A percentile compares a stretch with the other conserved stretches of the same genome.
These are phyloP conservation scores for Candidula unifasciata DNA, from an alignment of 2,888 invertebrate species.

Conservation along the genomic window DNA sequence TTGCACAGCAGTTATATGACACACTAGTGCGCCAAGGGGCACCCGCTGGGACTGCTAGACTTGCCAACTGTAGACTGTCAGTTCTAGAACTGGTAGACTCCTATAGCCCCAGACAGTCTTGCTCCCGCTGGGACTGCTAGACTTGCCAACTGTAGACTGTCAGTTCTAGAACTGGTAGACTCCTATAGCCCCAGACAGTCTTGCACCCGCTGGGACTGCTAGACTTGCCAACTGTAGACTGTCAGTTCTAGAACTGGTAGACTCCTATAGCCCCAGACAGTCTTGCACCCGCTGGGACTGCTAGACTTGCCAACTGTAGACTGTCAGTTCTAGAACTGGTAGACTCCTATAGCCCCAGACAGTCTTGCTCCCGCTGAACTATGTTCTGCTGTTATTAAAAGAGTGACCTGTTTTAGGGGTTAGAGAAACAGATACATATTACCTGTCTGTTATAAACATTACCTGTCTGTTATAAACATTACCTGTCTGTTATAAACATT, in stretches of 20 bases:
- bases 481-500: no score
- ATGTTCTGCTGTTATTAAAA: conserved; percentile 54
- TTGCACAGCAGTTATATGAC: no score
- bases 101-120: conserved; percentile 54
- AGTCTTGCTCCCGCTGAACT: conserved; percentile 53
- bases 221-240: no score
- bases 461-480: no score
- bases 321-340: conserved; percentile 36
- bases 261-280: conserved; percentile 55
- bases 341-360: conserved; percentile 54
- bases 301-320: no score
- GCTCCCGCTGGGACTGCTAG: no score
- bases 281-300: background rate
- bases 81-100: conserved; percentile 44
- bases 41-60: no score
- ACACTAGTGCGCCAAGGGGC: no score
- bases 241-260: conserved; percentile 43
- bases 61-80: background rate
- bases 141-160: no score
- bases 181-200: conserved; percentile 54
- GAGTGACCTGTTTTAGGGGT: background rate
- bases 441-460: no score
- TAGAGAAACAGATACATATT: background rate
- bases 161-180: conserved; percentile 49
- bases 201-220: conserved; percentile 47